Base-by-base conservation (phyloP, 2,888 invertebrate species). In the Chloromyia formosa region DNA sequence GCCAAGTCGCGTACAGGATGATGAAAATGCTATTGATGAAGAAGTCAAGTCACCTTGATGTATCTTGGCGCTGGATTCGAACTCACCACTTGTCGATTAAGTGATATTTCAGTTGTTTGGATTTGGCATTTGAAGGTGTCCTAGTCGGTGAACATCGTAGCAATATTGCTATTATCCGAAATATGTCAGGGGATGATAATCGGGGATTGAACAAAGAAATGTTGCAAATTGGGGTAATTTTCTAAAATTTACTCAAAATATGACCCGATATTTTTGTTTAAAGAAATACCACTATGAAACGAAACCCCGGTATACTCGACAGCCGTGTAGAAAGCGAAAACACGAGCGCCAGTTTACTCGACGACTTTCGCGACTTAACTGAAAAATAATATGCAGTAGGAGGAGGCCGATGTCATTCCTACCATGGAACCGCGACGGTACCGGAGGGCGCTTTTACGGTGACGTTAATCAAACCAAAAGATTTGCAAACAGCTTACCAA, bases 361-460 rank as follows among this genome's bases (percentile, higher is more conserved):
- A 84, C 83, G 84, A 83, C 84, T 84, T 84, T 83, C 85, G 83
- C 84, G 84, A 84, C 82, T 82, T 83, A 84, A 85, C 84, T 85
- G 82, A 85, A 77, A 22, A 20, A 35, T 77, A 77, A 79, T 79
- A 79, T 80, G 81, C 81, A 80, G 82, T 80, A 81, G 80, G 82
- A 81, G 81, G 80, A 80, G 81, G 82, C 81, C 81, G 80, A 77
- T 16, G 42, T 78, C 77, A 76, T 77, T 78, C 78, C 78, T 75
- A 76, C 77, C 77, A 77, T 75, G 56, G 14, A 66, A 35, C 20
- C 20, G 20, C 22, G 66, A 49, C 20, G 66, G 66, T 66, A 66
- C 14, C 66, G 40, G 71, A 71, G 71, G 71, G 20, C 16, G 40
- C 54, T 71, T 69, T 58, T 58, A 35, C 20, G 64, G 64, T 35